Evolutionary conservation across 2,888 invertebrate species (phyloP).

Genomic region (Troides oblongomaculatus): DNA sequence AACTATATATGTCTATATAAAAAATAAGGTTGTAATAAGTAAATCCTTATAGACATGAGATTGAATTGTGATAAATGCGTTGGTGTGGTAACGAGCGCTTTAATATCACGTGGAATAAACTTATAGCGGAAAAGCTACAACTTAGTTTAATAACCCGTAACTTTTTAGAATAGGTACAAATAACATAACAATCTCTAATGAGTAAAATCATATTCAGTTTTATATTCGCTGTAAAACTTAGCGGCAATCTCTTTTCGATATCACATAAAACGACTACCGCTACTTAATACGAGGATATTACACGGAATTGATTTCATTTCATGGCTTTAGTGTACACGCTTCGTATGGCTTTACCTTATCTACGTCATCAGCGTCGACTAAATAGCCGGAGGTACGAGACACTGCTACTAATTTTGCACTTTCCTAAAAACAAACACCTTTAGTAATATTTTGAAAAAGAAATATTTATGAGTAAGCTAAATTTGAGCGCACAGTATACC

Average conservation of each 20-base stretch:
- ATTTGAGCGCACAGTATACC: too few species aligned
- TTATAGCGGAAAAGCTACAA: background rate
- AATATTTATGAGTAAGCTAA: too few species aligned
- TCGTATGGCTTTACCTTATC: background rate
- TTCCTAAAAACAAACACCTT: too few species aligned
- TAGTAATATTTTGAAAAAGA: too few species aligned
- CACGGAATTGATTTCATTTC: background rate
- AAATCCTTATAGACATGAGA: background rate
- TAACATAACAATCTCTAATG: background rate
- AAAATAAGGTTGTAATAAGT: background rate
- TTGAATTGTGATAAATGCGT: background rate
- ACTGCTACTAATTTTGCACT: background rate
- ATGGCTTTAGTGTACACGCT: background rate
- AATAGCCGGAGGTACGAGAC: background rate
- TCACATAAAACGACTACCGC: conserved; percentile 13
- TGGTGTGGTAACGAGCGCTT: too few species aligned
- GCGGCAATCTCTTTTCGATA: conserved; percentile 14
- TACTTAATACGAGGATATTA: conserved; percentile 11
- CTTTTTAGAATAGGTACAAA: background rate
- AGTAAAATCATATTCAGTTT: background rate
- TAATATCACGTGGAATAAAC: background rate
- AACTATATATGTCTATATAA: background rate
- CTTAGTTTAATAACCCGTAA: conserved; percentile 1
- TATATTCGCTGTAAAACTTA: background rate
- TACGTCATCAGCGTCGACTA: background rate